Percentiles rank a stretch among this genome's conserved stretches.
Conservation (phyloP, 2,888 invertebrate species). For the Drosophila tanythrix region DNA sequence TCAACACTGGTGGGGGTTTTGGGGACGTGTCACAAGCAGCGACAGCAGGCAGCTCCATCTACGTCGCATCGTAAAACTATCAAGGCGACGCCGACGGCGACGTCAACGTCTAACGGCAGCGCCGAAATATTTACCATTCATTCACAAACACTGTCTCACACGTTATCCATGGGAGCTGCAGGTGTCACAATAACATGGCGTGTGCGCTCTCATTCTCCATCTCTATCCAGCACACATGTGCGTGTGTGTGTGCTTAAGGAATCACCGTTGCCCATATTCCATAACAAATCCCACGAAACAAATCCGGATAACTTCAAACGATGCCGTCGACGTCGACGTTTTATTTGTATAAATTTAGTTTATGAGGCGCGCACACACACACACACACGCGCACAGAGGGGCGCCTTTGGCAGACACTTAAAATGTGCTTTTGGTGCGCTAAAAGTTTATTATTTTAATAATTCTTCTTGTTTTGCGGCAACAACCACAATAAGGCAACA, state of each 20-base stretch:
- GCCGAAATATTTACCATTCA: constrained; percentile 36
- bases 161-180: constrained; percentile 40
- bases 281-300: constrained; percentile 57
- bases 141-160: constrained; percentile 20
- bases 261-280: constrained; percentile 58
- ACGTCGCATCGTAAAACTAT: constrained; percentile 48
- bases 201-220: constrained; percentile 7
- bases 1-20: not conserved
- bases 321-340: constrained; percentile 54
- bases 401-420: constrained; percentile 61
- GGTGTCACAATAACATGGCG: constrained; percentile 58
- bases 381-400: constrained; percentile 14
- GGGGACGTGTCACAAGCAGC: not conserved
- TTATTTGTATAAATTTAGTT: constrained; percentile 79
- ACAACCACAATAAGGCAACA: constrained; percentile 39
- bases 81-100: constrained; percentile 27
- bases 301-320: constrained; percentile 66
- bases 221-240: not conserved
- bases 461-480: constrained; percentile 63
- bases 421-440: constrained; percentile 66
- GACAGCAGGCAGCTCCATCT: constrained; percentile 24
- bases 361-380: constrained; percentile 50
- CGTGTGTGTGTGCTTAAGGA: constrained; percentile 20
- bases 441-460: constrained; percentile 76
- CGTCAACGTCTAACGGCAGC: constrained; percentile 56